Evolutionary conservation across 2,113 vertebrate genomes (phyloP).

Genomic region (Bos javanicus): DNA sequence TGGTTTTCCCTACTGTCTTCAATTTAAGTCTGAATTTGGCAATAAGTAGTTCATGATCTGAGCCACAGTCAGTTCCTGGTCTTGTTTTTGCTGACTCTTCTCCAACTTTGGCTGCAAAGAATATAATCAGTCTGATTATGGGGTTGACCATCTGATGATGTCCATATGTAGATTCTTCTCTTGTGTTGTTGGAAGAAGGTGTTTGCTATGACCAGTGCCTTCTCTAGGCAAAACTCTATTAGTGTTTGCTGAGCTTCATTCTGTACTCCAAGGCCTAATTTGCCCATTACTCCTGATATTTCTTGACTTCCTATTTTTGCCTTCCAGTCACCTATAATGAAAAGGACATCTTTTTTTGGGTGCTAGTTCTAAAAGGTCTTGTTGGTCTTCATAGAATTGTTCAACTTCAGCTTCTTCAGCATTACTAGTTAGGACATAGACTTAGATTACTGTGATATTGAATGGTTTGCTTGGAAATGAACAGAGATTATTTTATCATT

Average conservation of each 20-base stretch:
- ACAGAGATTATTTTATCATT: accelerated
- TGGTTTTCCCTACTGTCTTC: background rate
- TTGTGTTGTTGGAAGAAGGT: background rate
- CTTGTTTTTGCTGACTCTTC: background rate
- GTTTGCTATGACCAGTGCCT: background rate
- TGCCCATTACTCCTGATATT: background rate
- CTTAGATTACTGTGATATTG: background rate
- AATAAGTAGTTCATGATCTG: background rate
- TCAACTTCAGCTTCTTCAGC: background rate
- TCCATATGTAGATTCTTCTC: background rate
- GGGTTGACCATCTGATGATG: background rate
- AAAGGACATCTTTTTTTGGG: background rate
- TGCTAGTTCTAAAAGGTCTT: background rate
- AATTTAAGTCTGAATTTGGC: background rate
- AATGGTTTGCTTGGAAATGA: background rate
- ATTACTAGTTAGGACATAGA: background rate
- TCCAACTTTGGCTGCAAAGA: background rate
- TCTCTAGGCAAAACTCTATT: background rate
- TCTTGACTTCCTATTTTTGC: background rate
- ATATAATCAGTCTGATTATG: background rate
- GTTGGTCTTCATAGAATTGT: background rate
- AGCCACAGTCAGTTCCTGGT: background rate
- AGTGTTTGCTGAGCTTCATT: background rate
- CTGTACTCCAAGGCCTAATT: background rate
- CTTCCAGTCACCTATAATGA: background rate